Evolutionary conservation across 2,888 invertebrate species (phyloP), one percentile per base, ranked within the genome.

Genomic region (Ophion obscuratus): DNA sequence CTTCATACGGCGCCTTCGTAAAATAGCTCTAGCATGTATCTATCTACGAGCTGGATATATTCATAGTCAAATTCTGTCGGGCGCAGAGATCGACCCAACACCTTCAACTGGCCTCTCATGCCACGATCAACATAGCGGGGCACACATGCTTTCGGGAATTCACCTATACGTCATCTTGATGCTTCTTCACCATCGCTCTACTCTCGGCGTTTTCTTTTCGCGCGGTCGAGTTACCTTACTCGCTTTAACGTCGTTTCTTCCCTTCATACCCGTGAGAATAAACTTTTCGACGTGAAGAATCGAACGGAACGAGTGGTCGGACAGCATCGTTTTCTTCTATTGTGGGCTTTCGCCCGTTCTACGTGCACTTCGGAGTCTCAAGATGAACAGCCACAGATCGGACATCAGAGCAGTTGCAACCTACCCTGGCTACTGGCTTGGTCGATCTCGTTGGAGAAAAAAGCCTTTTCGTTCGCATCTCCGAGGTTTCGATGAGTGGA

Each of bases 281-380:
- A 90, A 90, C 88, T 90, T 89, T 70, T 87, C 84, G 84, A 77
- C 79, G 85, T 78, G 75, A 86, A 84, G 86, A 86, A 88, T 89
- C 86, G 84, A 86, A 78, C 71, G 68, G 83, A 70, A 86, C 62
- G 67, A 81, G 83, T 81, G 73, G 80, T 80, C 75, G 62, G 76
- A 80, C 76, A 68, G 78, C 81, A 78, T 83, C 86, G 81, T 61
- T 86, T 81, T 84, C 81, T 53, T 78, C 73, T 61, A 85, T 80
- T 78, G 68, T 44, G 53, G 31, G 57, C 36, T 61, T 79, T 66
- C 44, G 57, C 36, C 59, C 70, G 31, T 57, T 81, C 57, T 64
- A 27, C 40, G 47, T 53, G n/a, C 44, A 53, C 57, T 36, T 61
- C 77, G 2, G 73, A 74, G 81, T 24, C 68, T 64, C 40, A 57